A percentile compares a stretch with the other conserved stretches of the same genome.
These are phyloP conservation scores for Drosophila simulans DNA, from an alignment of 1,140 invertebrate species.

Conservation along the genomic window DNA sequence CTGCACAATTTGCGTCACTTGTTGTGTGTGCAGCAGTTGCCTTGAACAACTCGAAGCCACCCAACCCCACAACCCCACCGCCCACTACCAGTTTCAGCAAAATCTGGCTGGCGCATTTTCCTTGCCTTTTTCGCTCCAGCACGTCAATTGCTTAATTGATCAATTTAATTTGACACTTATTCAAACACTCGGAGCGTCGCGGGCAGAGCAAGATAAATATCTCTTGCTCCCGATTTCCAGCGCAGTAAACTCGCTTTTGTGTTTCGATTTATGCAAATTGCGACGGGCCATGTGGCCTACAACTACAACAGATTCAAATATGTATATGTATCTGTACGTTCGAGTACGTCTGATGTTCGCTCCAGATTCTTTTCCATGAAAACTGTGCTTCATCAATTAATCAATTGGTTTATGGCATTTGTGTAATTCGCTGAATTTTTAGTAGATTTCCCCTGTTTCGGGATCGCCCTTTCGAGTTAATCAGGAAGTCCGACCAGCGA, in stretches of 20 bases:
- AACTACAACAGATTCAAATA: background rate
- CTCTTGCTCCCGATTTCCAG: conserved; percentile 74
- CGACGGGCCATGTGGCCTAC: conserved; percentile 65
- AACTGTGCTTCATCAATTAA: conserved; percentile 76
- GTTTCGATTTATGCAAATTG: conserved; percentile 81
- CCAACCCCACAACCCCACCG: background rate
- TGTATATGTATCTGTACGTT: conserved; percentile 10
- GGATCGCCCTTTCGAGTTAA: conserved; percentile 64
- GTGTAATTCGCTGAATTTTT: conserved; percentile 44
- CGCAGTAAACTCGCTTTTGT: conserved; percentile 62
- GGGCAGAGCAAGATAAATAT: conserved; percentile 68
- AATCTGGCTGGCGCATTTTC: conserved; percentile 21
- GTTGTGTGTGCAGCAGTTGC: conserved; percentile 57
- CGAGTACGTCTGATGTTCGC: conserved; percentile 35
- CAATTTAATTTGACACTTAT: conserved; percentile 84
- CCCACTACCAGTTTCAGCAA: conserved; percentile 10
- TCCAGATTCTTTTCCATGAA: conserved; percentile 74
- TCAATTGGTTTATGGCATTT: conserved; percentile 71
- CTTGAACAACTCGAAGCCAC: conserved; percentile 6
- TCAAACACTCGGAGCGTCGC: conserved; percentile 61
- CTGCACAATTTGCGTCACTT: conserved; percentile 73
- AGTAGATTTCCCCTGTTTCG: conserved; percentile 11
- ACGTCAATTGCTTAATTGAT: conserved; percentile 84
- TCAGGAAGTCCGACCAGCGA: conserved; percentile 68
- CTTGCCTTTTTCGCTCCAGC: conserved; percentile 45